These are phyloP conservation scores for Bryconaethiops microstoma DNA, from an alignment of 2,797 vertebrate species.

Conservation along the genomic window DNA sequence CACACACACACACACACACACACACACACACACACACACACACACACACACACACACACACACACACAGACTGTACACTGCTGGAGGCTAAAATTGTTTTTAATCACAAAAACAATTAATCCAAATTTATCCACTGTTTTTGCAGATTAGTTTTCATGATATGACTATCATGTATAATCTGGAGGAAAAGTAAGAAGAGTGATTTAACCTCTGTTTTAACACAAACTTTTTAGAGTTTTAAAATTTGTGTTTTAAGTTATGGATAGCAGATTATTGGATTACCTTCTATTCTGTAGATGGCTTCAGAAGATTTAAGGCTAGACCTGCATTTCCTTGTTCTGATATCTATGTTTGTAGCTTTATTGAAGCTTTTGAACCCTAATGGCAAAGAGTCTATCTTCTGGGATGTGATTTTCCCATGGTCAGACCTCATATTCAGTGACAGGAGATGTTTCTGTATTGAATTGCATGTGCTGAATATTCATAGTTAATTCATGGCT, in stretches of 20 bases:
- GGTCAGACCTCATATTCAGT: neutral
- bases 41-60: too few species aligned
- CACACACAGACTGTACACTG: too few species aligned
- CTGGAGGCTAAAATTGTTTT: too few species aligned
- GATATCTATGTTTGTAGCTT: neutral
- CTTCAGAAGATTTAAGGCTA: neutral
- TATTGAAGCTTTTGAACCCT: slow-evolving; percentile 1
- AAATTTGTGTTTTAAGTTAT: neutral
- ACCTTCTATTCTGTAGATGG: neutral
- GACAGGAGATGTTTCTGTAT: neutral
- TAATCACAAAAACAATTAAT: too few species aligned
- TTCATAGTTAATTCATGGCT: neutral
- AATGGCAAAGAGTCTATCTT: neutral
- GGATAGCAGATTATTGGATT: neutral
- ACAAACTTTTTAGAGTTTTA: neutral
- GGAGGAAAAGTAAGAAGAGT: too few species aligned
- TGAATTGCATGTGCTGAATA: neutral
- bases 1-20: too few species aligned
- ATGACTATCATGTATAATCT: too few species aligned
- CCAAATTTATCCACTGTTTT: too few species aligned
- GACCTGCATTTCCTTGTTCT: neutral
- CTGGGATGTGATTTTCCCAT: neutral
- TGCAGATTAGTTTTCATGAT: too few species aligned
- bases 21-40: too few species aligned
- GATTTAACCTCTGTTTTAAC: neutral